These are phyloP conservation scores for Stenurella melanura DNA, from an alignment of 2,888 invertebrate genomes.

Conservation along the genomic window DNA sequence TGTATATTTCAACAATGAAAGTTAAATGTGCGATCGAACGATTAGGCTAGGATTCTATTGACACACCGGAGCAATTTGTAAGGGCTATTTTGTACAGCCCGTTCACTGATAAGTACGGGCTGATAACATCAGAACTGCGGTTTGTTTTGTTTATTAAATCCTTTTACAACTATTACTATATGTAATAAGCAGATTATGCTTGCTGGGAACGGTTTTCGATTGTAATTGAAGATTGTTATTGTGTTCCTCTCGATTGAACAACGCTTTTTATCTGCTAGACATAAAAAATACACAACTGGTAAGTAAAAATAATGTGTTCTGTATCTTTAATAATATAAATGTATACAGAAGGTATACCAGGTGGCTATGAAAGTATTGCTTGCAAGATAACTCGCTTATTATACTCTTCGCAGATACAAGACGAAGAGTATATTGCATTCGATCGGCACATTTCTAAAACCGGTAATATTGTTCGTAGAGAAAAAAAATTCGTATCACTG, in stretches of 20 bases:
- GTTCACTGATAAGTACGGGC: constrained; percentile 60
- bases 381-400: too few species aligned
- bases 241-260: constrained; percentile 16
- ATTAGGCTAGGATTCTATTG: constrained; percentile 72
- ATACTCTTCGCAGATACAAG: too few species aligned
- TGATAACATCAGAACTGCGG: constrained; percentile 68
- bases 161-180: constrained; percentile 64
- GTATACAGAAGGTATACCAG: too few species aligned
- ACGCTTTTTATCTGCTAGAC: neutral
- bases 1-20: constrained; percentile 71
- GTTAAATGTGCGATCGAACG: constrained; percentile 72
- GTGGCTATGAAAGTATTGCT: too few species aligned
- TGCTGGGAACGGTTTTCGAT: constrained; percentile 50
- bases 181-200: constrained; percentile 66
- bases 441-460: too few species aligned
- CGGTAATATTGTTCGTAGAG: too few species aligned
- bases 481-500: too few species aligned
- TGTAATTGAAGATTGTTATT: constrained; percentile 44
- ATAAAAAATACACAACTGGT: neutral
- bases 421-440: too few species aligned
- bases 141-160: constrained; percentile 69
- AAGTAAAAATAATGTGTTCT: neutral
- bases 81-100: constrained; percentile 67
- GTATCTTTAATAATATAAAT: neutral
- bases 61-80: constrained; percentile 72